Evolutionary conservation across 2,797 vertebrate species (phyloP).

Genomic region (Pogonophryne albipinna): DNA sequence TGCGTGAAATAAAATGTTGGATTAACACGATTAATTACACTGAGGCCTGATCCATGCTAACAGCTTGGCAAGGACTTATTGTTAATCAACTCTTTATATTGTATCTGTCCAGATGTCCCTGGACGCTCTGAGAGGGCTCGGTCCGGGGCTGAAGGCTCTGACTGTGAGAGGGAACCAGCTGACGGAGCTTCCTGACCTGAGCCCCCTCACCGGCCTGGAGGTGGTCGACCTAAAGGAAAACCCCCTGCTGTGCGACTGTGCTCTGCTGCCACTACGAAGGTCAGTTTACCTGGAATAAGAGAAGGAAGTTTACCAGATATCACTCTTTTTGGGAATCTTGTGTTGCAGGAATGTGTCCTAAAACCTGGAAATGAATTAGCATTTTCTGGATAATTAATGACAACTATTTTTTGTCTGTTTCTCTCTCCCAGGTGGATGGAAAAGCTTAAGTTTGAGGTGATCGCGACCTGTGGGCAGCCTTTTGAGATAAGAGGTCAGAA

Average conservation of each 20-base stretch:
- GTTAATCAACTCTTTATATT: conserved; percentile 9
- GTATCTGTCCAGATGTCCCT: conserved; percentile 83
- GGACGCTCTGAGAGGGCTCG: conserved; percentile 85
- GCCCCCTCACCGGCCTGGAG: conserved; percentile 84
- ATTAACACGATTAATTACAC: background rate
- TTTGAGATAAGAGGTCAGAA: conserved; percentile 81
- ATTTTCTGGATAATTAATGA: background rate
- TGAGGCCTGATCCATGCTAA: background rate
- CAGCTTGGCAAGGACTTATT: background rate
- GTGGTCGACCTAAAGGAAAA: conserved; percentile 88
- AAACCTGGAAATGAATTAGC: too few relatives aligned
- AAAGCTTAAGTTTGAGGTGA: conserved; percentile 83
- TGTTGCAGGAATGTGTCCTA: too few relatives aligned
- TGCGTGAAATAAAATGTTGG: background rate
- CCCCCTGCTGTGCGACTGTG: conserved; percentile 90
- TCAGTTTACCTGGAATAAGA: conserved; percentile 58
- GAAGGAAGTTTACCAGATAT: background rate
- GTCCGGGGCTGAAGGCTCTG: conserved; percentile 83
- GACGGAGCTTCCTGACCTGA: conserved; percentile 83
- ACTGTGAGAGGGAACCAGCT: conserved; percentile 90
- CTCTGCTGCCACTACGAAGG: conserved; percentile 87
- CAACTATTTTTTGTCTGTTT: background rate
- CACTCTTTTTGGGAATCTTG: background rate
- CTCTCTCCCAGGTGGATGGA: conserved; percentile 88
- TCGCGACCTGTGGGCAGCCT: conserved; percentile 88